Evolutionary conservation across 2,113 vertebrate species (phyloP), one percentile per base, ranked within the genome.

Genomic region (Tetrax tetrax): DNA sequence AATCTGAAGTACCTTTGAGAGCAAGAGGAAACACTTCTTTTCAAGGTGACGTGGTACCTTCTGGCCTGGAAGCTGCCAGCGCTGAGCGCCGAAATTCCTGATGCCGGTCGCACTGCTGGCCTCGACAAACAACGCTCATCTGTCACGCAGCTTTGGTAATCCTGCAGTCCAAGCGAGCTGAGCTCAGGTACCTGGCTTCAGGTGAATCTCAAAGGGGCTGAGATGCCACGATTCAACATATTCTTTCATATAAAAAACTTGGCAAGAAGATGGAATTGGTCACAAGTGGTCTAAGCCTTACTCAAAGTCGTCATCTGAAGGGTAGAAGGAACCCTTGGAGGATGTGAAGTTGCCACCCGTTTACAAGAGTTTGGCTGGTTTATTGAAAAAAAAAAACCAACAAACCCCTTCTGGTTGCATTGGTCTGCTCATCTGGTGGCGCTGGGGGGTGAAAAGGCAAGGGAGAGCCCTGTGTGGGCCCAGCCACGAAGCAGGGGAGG

Each of bases 71-170:
- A 66, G 51, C 41, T 71, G 37, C 77, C 57, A 48, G 35, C 63
- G 63, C 17, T 5, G 31, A 54, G 61, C 3, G 0, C 41, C 3
- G 0, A 6, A 6, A 43, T 38, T 72, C 61, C 86, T 1, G 0
- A 3, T 15, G 47, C 31, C 50, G 12, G 0, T 31, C 69, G 12
- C 1, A 2, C 69, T 45, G 45, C 75, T 6, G 8, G 28, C 41
- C 20, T 16, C 48, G 1, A 12, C 19, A 13, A 78, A 14, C 37
- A 27, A 4, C 0, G 45, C 54, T 85, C 10, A 1, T 35, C 43
- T 56, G 63, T 45, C 15, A 1, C 28, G 8, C 54, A 53, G 19
- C 53, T 43, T 79, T 22, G 16, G 18, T 28, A 33, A 48, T 47
- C 64, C 56, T 27, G 16, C 33, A 50, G 33, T 29, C 27, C 27